Percentiles rank a stretch among this genome's conserved stretches.
Evolutionary conservation across 1,140 invertebrate genomes (phyloP).

Genomic region (Rhopalosiphum padi): DNA sequence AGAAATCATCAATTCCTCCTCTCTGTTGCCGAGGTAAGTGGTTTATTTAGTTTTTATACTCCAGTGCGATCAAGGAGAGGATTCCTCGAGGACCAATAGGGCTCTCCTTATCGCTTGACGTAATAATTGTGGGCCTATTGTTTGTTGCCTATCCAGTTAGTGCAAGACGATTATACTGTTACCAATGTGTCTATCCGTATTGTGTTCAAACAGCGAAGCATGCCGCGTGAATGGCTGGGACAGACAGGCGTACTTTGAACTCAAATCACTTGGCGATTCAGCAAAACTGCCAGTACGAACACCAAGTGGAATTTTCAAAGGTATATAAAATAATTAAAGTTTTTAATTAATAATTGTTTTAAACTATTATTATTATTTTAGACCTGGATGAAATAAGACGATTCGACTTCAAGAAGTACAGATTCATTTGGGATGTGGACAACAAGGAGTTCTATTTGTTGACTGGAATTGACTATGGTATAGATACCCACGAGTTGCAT

Average conservation of each 20-base stretch:
- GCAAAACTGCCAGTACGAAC: constrained; percentile 50
- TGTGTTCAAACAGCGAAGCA: constrained; percentile 58
- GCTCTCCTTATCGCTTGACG: constrained; percentile 55
- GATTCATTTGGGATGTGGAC: constrained; percentile 74
- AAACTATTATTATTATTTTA: constrained; percentile 28
- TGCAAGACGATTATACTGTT: constrained; percentile 57
- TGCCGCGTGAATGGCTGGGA: constrained; percentile 56
- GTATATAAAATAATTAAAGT: not conserved
- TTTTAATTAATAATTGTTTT: not conserved
- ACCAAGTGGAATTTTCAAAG: constrained; percentile 51
- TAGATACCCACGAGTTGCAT: constrained; percentile 70
- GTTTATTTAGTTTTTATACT: constrained; percentile 36
- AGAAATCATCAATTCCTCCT: constrained; percentile 34
- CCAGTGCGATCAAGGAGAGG: constrained; percentile 54
- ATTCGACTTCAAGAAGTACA: constrained; percentile 68
- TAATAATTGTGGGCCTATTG: constrained; percentile 51
- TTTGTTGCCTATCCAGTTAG: constrained; percentile 57
- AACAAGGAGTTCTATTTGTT: constrained; percentile 70
- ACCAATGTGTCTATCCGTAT: constrained; percentile 56
- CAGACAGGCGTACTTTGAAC: constrained; percentile 43
- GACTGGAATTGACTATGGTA: constrained; percentile 71
- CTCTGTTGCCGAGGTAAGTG: constrained; percentile 43
- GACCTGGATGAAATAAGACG: constrained; percentile 47
- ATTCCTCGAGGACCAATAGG: constrained; percentile 47
- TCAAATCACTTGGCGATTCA: constrained; percentile 54